phyloP scores from a whole-genome alignment of 2,797 vertebrate species.

The Mallotus villosus region DNA sequence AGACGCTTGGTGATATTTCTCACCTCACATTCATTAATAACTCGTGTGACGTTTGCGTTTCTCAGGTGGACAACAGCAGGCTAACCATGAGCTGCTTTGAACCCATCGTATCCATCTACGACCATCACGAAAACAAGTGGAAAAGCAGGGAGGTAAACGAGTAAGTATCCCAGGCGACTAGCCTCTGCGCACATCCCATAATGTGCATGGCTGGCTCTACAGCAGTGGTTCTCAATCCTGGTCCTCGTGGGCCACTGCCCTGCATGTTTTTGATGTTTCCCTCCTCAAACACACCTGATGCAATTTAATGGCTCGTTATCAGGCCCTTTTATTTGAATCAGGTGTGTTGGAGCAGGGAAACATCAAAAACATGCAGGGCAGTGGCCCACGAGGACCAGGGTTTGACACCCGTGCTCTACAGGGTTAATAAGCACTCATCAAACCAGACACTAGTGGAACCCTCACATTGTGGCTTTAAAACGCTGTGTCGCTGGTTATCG shows the following conservation, averaged over 20 bases:
- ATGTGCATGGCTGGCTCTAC: neutral
- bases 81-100: conserved; percentile 89
- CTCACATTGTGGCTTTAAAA: neutral
- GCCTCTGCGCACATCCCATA: neutral
- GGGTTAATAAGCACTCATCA: neutral
- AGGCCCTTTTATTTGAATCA: too few species aligned
- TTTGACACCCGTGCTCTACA: too few species aligned
- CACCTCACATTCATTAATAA: neutral
- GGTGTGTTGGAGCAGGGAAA: too few species aligned
- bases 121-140: conserved; percentile 96
- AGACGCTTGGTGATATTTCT: neutral
- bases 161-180: conserved; percentile 76
- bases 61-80: conserved; percentile 90
- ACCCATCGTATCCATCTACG: conserved; percentile 88
- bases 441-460: neutral
- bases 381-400: too few species aligned
- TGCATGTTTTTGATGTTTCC: too few species aligned
- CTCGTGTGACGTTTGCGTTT: neutral
- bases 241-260: too few species aligned
- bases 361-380: too few species aligned
- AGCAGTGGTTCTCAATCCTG: too few species aligned
- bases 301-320: too few species aligned
- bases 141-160: conserved; percentile 85
- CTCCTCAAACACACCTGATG: too few species aligned
- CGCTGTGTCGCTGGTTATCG: neutral